phyloP scores from a whole-genome alignment of 2,888 invertebrate genomes.

The Peribatodes rhomboidaria region DNA sequence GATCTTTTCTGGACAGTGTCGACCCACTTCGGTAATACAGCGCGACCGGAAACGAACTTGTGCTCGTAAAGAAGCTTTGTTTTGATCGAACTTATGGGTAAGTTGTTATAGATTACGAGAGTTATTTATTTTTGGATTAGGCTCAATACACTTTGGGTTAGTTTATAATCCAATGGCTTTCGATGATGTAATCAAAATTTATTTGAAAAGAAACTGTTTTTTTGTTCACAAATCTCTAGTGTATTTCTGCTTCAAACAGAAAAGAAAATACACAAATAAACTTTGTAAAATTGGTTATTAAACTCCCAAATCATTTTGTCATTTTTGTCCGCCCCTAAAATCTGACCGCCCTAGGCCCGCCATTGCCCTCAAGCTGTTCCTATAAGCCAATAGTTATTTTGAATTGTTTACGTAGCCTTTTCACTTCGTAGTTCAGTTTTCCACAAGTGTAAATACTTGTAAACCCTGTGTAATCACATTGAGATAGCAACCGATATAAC shows the following conservation, averaged over 20 bases:
- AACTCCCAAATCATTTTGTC: no score
- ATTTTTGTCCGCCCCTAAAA: no score
- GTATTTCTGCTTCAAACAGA: no score
- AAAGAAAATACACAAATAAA: no score
- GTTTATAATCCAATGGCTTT: no score
- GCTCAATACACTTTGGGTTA: no score
- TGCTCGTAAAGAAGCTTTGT: conserved; percentile 31
- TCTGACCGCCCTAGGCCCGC: no score
- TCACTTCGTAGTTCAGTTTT: conserved; percentile 14
- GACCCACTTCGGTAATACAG: conserved; percentile 48
- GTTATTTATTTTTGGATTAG: neutral
- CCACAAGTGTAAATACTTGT: conserved; percentile 31
- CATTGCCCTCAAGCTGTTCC: no score
- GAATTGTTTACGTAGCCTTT: conserved; percentile 8
- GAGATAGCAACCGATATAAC: conserved; percentile 39
- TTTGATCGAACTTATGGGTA: conserved; percentile 18
- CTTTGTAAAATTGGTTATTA: no score
- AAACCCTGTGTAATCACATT: conserved; percentile 30
- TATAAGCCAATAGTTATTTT: neutral
- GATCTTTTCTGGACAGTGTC: conserved; percentile 48
- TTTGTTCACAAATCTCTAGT: no score
- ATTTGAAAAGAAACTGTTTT: no score
- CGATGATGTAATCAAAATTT: no score
- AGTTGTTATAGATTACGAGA: neutral
- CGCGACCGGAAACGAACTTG: conserved; percentile 6